Base-by-base conservation (phyloP, 2,888 invertebrate genomes). In the Silvanus unidentatus region DNA sequence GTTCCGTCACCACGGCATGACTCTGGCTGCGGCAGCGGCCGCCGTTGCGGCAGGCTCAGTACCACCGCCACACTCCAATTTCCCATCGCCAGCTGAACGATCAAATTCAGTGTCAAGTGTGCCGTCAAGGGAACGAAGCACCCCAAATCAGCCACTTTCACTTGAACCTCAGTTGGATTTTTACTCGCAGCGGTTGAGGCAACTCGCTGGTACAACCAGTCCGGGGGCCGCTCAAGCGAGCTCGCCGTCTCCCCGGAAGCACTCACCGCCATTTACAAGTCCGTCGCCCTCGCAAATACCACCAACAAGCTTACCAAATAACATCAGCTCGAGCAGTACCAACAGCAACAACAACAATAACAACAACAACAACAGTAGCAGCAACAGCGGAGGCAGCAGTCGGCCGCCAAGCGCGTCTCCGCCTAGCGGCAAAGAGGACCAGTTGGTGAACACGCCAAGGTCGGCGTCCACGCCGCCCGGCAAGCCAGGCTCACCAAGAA, bases 161-260 rank as follows among this genome's bases (percentile, higher is more conserved):
- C 75, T 86, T 63, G 91, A 88, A 80, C 88, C 89, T 70, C 89
- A 89, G 78, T 85, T 93, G 83, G 95, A 96, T 86, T 96, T 95
- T 86, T 97, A 96, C 85, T 96, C 96, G 79, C 94, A 95, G 86
- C 87, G 96, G 83, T 87, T 96, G 82, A 89, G 95, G 81, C 94
- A 95, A 84, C 86, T 96, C 80, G 96, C 96, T 79, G 84, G 86
- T 74, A 90, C 89, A 77, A 89, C 89, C 80, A 88, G 90, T 84
- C 90, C 91, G 80, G 89, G 90, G 79, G 87, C 87, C 80, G 88
- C 84, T 77, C 83, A 85, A 76, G 77, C 86, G 75, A 86, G 87
- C 77, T 86, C 87, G 76, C 84, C 86, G 79, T 80, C 81, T 80
- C 82, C 84, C 77, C 79, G 82, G 77, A 83, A 85, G 79, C 86